Evolutionary conservation across 2,797 vertebrate species (phyloP), one percentile per base, ranked within the genome.

Genomic region (Agapornis canus): DNA sequence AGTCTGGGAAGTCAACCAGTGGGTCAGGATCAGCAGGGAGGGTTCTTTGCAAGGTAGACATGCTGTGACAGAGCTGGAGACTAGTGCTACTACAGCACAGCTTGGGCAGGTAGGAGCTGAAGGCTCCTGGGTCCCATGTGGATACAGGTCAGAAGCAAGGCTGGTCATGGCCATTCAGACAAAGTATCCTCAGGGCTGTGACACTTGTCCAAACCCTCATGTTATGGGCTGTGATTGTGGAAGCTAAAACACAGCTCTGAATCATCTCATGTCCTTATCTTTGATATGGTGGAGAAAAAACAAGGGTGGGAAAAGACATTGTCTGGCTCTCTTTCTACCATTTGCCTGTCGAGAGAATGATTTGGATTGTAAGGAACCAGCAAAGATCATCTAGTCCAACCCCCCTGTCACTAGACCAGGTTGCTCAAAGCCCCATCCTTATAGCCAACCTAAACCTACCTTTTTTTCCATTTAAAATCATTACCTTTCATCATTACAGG

Each of bases 91-190:
- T 51, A 1, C 57, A 16, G 1, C 43, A 14, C 19, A 31, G 35
- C 40, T 61, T 15, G 17, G n/a, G 27, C 8, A 17, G 48, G 31
- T 10, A 21, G 8, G 25, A 35, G 13, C 43, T 51, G 45, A 31
- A 31, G 21, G 16, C 26, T 70, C 35, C 35, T 2, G 1, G 25
- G 25, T 82, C 25, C 64, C 2, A 0, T 8, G 12, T 10, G 49
- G 42, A 35, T 13, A 15, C 20, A 48, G 26, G 6, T 48, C 66
- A 43, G 39, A 49, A 32, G 12, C 9, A 16, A 40, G 39, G 23
- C 56, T 60, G n/a, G 27, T 37, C 23, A 1, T 19, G 43, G 47
- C 39, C 52, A 1, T 5, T 27, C 48, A 56, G 69, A 13, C 17
- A 3, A 31, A 20, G 25, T 47, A 11, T 31, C 10, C 29, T 88